Evolutionary conservation across 2,797 vertebrate genomes (phyloP).

Genomic region (Syngnathus acus): DNA sequence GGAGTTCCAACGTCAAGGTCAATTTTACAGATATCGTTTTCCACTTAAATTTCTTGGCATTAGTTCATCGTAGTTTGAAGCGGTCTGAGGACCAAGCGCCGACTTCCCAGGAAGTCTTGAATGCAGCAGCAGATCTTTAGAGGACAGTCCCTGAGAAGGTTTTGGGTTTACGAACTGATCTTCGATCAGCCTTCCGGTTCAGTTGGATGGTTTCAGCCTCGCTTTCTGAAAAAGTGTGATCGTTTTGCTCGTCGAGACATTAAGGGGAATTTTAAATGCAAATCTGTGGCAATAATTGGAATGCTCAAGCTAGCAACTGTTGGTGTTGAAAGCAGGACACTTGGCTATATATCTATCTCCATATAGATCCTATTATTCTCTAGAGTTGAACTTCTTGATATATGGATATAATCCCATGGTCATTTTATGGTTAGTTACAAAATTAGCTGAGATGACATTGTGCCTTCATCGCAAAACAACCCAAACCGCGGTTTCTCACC

Average conservation of each 20-base stretch:
- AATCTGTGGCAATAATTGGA: not conserved
- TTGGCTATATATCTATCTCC: conserved; percentile 45
- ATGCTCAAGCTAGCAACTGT: conserved; percentile 35
- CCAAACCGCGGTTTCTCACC: conserved; percentile 44
- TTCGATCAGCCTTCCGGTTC: conserved; percentile 38
- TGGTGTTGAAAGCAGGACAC: conserved; percentile 31
- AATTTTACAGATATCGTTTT: not conserved
- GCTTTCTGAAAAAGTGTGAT: not conserved
- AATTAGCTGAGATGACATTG: conserved; percentile 55
- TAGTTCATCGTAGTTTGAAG: not conserved
- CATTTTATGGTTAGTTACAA: conserved; percentile 49
- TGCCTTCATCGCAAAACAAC: conserved; percentile 55
- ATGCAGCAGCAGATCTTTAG: conserved; percentile 32
- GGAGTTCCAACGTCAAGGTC: not conserved
- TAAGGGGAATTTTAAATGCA: not conserved
- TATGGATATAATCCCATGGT: conserved; percentile 17
- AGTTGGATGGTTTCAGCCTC: conserved; percentile 5
- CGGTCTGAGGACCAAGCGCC: not conserved
- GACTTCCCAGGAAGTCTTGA: not conserved
- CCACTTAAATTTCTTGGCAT: not conserved
- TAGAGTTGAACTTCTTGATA: conserved; percentile 25
- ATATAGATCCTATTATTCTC: conserved; percentile 22
- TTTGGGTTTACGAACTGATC: conserved; percentile 50
- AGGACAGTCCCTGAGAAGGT: conserved; percentile 68
- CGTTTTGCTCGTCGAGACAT: not conserved